Evolutionary conservation across 2,797 vertebrate genomes (phyloP).

Genomic region (Tokudaia muenninki): DNA sequence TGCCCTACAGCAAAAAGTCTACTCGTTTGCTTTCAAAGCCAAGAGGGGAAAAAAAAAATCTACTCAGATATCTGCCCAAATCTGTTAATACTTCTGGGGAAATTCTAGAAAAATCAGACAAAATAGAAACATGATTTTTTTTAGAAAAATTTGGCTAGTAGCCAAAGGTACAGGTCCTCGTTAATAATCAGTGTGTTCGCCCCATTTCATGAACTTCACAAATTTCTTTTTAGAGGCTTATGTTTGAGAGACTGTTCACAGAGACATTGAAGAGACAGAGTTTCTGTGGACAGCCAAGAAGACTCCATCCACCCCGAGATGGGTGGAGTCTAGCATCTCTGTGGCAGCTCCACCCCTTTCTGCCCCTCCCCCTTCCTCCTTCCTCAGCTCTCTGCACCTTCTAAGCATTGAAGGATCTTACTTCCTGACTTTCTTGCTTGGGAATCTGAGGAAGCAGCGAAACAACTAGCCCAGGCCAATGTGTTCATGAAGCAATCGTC

Average conservation of each 20-base stretch:
- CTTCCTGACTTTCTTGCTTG: not conserved
- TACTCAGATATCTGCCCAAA: not conserved
- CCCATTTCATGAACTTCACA: not conserved
- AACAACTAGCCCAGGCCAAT: no score
- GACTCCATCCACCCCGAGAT: not conserved
- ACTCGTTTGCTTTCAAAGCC: not conserved
- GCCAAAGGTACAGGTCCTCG: not conserved
- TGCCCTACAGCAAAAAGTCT: not conserved
- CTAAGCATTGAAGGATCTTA: not conserved
- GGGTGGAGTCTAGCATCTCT: not conserved
- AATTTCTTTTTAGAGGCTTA: not conserved
- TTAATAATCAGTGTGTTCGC: not conserved
- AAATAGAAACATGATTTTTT: not conserved
- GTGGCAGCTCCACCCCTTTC: not conserved
- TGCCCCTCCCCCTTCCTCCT: not conserved
- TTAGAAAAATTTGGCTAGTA: not conserved
- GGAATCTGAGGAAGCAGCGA: not conserved
- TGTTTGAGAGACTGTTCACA: not conserved
- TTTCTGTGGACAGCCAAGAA: not conserved
- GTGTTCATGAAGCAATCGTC: not conserved
- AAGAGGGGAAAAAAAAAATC: not conserved
- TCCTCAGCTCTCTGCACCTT: not conserved
- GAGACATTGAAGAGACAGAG: not conserved
- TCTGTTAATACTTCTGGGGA: not conserved
- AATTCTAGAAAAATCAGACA: conserved; percentile 39